These are phyloP conservation scores for Leptopilina syphax DNA, from an alignment of 2,888 invertebrate species.

Conservation along the genomic window DNA sequence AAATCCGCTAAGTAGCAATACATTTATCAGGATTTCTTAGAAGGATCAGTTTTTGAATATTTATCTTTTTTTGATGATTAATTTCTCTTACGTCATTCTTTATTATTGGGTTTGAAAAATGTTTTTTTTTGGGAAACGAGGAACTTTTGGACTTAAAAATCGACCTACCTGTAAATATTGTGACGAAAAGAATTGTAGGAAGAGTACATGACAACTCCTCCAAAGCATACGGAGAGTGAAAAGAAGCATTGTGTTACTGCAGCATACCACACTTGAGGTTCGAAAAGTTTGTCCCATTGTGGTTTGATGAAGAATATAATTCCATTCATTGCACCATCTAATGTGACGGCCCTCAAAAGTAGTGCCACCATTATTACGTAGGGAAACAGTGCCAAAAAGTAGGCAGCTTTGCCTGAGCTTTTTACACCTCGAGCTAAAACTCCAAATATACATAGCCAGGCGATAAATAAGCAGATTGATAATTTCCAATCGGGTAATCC, in stretches of 20 bases:
- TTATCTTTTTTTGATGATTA: too few relatives aligned
- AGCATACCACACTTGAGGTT: constrained; percentile 82
- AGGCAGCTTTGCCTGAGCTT: constrained; percentile 83
- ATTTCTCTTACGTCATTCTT: too few relatives aligned
- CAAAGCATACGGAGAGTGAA: constrained; percentile 82
- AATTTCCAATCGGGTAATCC: constrained; percentile 80
- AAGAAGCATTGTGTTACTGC: constrained; percentile 83
- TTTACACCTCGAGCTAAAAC: constrained; percentile 80
- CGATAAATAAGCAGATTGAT: constrained; percentile 78
- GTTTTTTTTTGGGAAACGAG: too few relatives aligned
- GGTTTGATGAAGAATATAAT: constrained; percentile 83
- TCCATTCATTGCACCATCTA: constrained; percentile 82
- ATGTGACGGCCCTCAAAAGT: constrained; percentile 80
- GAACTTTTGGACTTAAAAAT: neutral
- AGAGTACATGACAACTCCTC: constrained; percentile 81
- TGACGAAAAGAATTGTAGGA: constrained; percentile 82
- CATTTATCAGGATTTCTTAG: too few relatives aligned
- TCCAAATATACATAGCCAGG: constrained; percentile 79
- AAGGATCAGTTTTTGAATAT: too few relatives aligned
- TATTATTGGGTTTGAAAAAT: too few relatives aligned
- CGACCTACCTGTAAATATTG: constrained; percentile 79
- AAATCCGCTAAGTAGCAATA: too few relatives aligned
- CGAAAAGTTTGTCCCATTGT: constrained; percentile 82
- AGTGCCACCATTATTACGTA: constrained; percentile 81
- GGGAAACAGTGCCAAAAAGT: constrained; percentile 85